Evolutionary conservation across 2,888 invertebrate genomes (phyloP).

Genomic region (Calliopum simillimum): DNA sequence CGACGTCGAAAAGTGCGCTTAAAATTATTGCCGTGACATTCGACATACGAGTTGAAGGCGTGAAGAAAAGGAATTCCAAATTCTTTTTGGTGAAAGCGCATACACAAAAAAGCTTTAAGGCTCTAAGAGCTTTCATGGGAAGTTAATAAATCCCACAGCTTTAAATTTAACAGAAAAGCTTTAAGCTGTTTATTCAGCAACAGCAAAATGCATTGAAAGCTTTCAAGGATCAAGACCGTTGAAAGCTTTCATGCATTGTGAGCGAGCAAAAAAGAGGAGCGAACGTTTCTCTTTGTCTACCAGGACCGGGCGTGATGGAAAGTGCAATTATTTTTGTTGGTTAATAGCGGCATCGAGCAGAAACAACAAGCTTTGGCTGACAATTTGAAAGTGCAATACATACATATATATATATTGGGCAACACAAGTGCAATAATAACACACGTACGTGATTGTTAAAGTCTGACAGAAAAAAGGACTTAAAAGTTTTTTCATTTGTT

Average conservation of each 20-base stretch:
- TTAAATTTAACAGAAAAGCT: conserved; percentile 8
- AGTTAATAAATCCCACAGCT: too few relatives aligned
- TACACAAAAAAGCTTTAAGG: conserved; percentile 50
- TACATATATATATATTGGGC: too few relatives aligned
- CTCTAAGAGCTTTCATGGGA: conserved; percentile 49
- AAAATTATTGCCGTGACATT: neutral
- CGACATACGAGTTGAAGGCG: neutral
- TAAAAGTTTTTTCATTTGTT: conserved; percentile 33
- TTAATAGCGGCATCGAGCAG: neutral
- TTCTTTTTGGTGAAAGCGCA: neutral
- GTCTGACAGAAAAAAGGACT: conserved; percentile 37
- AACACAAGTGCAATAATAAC: conserved; percentile 25
- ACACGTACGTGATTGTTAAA: conserved; percentile 15
- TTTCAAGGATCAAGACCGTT: conserved; percentile 43
- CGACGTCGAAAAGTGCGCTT: neutral
- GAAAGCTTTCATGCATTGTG: conserved; percentile 43
- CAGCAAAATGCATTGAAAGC: conserved; percentile 26
- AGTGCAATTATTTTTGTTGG: conserved; percentile 51
- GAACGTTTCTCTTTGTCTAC: conserved; percentile 10
- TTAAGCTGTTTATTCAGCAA: conserved; percentile 19
- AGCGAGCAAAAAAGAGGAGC: neutral
- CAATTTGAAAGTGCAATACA: neutral
- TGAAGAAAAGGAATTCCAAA: neutral
- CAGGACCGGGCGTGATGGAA: conserved; percentile 53
- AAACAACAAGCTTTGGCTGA: neutral